Conservation (phyloP, 2,113 vertebrate genomes). For the Urocynchramus pylzowi region DNA sequence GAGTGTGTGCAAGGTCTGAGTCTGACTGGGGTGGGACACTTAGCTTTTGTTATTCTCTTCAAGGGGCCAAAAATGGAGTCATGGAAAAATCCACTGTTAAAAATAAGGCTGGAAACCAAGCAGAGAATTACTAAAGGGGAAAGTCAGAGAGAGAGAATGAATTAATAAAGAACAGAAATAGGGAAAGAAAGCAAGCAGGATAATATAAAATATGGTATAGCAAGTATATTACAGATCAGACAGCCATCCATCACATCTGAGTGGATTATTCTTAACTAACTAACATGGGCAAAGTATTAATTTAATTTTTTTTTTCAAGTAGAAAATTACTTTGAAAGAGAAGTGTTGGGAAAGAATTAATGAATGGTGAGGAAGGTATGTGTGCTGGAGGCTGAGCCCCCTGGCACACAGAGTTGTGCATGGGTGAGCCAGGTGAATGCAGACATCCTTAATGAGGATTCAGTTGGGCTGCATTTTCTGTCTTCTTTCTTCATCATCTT, state of each 20-base stretch:
- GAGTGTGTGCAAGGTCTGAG: neutral
- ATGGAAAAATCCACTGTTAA: conserved; percentile 1
- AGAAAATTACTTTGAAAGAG: neutral
- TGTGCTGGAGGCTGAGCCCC: neutral
- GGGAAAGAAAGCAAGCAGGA: neutral
- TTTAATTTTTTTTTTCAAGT: neutral
- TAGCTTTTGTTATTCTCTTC: neutral
- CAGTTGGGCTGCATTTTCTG: neutral
- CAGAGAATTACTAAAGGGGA: neutral
- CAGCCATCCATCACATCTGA: neutral
- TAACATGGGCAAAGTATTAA: neutral
- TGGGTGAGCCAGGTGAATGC: neutral
- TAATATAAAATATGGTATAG: neutral
- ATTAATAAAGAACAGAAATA: neutral
- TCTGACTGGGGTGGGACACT: neutral
- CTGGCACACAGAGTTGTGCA: neutral
- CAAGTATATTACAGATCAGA: neutral
- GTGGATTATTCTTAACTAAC: neutral
- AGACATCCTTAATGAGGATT: neutral
- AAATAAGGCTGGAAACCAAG: conserved; percentile 1
- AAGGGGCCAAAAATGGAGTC: neutral
- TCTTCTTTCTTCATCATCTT: neutral
- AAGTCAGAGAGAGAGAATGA: neutral
- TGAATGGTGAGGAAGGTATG: neutral
- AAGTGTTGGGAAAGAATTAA: neutral